Evolutionary conservation across 2,888 invertebrate genomes (phyloP).

Genomic region (Prosapia bicincta): DNA sequence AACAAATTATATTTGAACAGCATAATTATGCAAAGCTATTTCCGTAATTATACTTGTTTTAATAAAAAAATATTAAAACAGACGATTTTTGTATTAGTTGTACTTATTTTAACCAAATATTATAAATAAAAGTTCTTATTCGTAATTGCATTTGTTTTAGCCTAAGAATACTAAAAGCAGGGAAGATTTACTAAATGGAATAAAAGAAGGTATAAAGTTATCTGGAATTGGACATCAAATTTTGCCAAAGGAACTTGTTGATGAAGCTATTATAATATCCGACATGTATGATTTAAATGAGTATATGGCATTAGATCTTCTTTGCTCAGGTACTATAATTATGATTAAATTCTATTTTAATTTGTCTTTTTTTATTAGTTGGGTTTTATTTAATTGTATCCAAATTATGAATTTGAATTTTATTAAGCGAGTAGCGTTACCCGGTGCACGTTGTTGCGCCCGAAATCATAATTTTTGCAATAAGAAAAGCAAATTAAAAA

Average conservation of each 20-base stretch:
- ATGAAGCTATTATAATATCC: constrained; percentile 90
- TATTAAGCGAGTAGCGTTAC: too few relatives aligned
- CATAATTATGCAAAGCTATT: not conserved
- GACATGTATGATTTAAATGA: constrained; percentile 95
- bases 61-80: too few relatives aligned
- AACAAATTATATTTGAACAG: too few relatives aligned
- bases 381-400: too few relatives aligned
- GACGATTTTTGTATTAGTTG: too few relatives aligned
- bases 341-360: too few relatives aligned
- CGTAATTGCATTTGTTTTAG: constrained; percentile 50
- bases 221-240: constrained; percentile 69
- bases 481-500: too few relatives aligned
- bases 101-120: too few relatives aligned
- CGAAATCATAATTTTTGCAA: too few relatives aligned
- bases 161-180: constrained; percentile 75
- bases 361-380: too few relatives aligned
- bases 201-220: constrained; percentile 71
- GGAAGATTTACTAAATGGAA: constrained; percentile 75
- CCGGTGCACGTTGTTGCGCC: too few relatives aligned
- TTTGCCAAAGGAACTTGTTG: constrained; percentile 79
- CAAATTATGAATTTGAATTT: too few relatives aligned
- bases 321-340: constrained; percentile 78
- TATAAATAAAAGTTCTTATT: not conserved
- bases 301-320: constrained; percentile 79
- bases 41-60: constrained; percentile 7